Evolutionary conservation across 2,113 vertebrate genomes (phyloP), one percentile per base, ranked within the genome.

Genomic region (Nibea coibor): DNA sequence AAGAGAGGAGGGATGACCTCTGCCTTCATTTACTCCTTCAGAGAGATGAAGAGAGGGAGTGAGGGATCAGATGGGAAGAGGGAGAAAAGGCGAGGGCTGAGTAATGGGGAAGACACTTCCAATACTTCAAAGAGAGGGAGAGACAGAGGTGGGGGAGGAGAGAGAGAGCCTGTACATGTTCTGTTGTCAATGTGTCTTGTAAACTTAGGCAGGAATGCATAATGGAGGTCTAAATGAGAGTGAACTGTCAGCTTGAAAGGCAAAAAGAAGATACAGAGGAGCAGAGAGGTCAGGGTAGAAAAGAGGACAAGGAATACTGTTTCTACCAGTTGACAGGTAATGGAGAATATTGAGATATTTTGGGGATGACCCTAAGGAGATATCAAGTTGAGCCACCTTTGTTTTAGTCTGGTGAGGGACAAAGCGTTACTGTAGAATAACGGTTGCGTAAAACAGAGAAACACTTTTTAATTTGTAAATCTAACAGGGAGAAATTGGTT

Each of bases 161-260:
- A 58, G 78, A 72, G 83, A 42, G 87, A 58, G 75, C 51, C 75
- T 84, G 80, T 62, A 83, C 78, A 84, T 87, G 84, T 86, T 87
- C 88, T 90, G 84, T 93, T 92, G 92, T 93, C 92, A 93, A 89
- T 86, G 89, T 93, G 93, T 92, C 93, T 87, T 86, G 89, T 91
- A 91, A 89, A 93, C 85, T 88, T 88, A 84, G 85, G 76, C 81
- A 87, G 75, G 91, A 87, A 94, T 94, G 91, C 88, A 90, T 93
- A 90, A 93, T 90, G 79, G 88, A 90, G 81, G 82, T 87, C 82
- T 92, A 90, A 94, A 92, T 93, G 92, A 93, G 90, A 84, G 74
- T 84, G 85, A 90, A 87, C 91, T 93, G 92, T 93, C 92, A 94
- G 75, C 79, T 83, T 80, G 88, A 85, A 81, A 62, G 70, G 77